Evolutionary conservation across 2,888 invertebrate genomes (phyloP), one percentile per base, ranked within the genome.

Genomic region (Leucophenga maculata): DNA sequence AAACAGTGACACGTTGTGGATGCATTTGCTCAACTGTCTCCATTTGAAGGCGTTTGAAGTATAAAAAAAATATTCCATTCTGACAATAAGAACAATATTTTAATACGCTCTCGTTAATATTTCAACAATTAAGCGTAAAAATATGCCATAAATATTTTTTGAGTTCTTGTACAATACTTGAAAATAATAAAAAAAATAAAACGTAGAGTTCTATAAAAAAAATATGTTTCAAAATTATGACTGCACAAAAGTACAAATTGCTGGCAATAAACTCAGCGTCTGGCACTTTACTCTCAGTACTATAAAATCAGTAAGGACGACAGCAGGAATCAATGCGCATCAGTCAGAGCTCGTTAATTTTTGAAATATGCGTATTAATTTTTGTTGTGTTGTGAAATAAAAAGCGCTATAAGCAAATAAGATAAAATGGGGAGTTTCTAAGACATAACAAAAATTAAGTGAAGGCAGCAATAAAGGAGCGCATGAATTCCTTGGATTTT

Each of bases 311-410:
- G 11, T 48, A 50, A 50, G 20, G 22, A 64, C 44, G 16, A 32
- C 9, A 22, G 57, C 57, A 9, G 46, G 62, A 64, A 67, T 57
- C 48, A 57, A 68, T 11, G 70, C 68, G 75, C 75, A 84, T 78
- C 78, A 83, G 84, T 85, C 83, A 85, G 77, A 84, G 82, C 74
- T 79, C 85, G 82, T 85, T 84, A 85, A 84, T 78, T 83, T 79
- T 75, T 74, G 59, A 77, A 82, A 78, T 75, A 76, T 64, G 77
- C 77, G 57, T 75, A 77, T 78, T 78, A 76, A 77, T 79, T 79
- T 76, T 69, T 54, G 55, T 68, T 44, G 50, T 26, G n/a, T 11
- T 50, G 31, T 54, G 50, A 48, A 50, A 32, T 66, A 54, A 66
- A 66, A 39, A 54, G 54, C 11, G 26, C 18, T 16, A 39, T 54